Conservation (phyloP, 2,797 vertebrate genomes). For the Podarcis lilfordi region DNA sequence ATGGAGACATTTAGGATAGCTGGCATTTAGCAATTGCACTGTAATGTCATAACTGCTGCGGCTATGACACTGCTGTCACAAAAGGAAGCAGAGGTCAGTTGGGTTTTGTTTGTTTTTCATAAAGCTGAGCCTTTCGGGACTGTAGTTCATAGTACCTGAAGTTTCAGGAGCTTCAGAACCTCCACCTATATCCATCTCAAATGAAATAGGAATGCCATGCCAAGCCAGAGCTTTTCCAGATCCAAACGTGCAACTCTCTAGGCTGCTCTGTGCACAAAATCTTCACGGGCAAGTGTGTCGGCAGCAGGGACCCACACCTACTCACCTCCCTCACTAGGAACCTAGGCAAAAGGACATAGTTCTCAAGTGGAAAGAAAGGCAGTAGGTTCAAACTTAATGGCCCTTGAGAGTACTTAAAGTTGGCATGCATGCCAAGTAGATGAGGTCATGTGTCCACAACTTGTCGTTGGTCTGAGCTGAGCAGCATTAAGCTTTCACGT, state of each 20-base stretch:
- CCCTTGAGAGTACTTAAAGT: neutral
- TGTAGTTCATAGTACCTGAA: neutral
- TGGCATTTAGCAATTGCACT: conserved; percentile 3
- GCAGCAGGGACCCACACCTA: neutral
- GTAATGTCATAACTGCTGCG: neutral
- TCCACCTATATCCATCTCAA: neutral
- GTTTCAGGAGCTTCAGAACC: neutral
- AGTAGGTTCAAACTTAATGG: neutral
- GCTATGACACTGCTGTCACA: neutral
- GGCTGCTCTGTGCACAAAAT: neutral
- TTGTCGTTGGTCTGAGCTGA: neutral
- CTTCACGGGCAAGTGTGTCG: neutral
- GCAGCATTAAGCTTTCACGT: conserved; percentile 74
- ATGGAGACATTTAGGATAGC: neutral
- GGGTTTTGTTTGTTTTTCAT: neutral
- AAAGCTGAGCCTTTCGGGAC: neutral
- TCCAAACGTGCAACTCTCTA: neutral
- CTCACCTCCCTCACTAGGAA: neutral
- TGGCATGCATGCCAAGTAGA: neutral
- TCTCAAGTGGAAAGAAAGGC: neutral
- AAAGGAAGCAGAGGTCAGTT: neutral
- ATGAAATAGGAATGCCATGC: neutral
- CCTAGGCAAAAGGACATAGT: neutral
- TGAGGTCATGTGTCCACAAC: neutral
- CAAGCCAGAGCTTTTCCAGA: neutral